phyloP scores from a whole-genome alignment of 2,888 invertebrate genomes.

The Liopterus haemorrhoidalis region DNA sequence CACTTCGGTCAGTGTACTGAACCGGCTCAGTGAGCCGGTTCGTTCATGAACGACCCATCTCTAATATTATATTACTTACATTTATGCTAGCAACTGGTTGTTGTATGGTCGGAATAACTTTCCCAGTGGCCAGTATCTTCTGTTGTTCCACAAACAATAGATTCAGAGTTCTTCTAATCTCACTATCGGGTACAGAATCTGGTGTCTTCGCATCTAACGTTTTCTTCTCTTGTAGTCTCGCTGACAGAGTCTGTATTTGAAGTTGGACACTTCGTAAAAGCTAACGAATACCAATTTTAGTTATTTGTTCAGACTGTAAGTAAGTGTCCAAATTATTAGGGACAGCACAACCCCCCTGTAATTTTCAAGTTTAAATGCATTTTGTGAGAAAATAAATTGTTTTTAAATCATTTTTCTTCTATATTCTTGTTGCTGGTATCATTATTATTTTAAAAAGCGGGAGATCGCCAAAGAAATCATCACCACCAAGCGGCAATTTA shows the following conservation, averaged over 20 bases:
- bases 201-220: constrained; percentile 40
- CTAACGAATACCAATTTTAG: constrained; percentile 39
- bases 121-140: constrained; percentile 65
- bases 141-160: constrained; percentile 63
- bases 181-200: constrained; percentile 48
- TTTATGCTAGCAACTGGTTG: constrained; percentile 40
- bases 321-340: too few relatives aligned
- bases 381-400: too few relatives aligned
- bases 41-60: too few relatives aligned
- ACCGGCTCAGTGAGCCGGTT: too few relatives aligned
- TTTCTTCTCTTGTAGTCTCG: constrained; percentile 48
- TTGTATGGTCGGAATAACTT: constrained; percentile 56
- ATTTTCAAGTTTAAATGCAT: too few relatives aligned
- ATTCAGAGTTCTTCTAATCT: constrained; percentile 52
- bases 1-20: too few relatives aligned
- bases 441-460: too few relatives aligned
- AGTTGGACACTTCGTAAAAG: constrained; percentile 58
- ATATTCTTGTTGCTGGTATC: too few relatives aligned
- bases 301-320: too few relatives aligned
- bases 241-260: constrained; percentile 61
- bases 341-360: too few relatives aligned
- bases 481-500: too few relatives aligned
- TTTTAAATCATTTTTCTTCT: neutral
- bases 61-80: constrained; percentile 34
- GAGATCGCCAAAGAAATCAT: too few relatives aligned